Evolutionary conservation across 2,888 invertebrate genomes (phyloP).

Genomic region (Tiliacea aurago): DNA sequence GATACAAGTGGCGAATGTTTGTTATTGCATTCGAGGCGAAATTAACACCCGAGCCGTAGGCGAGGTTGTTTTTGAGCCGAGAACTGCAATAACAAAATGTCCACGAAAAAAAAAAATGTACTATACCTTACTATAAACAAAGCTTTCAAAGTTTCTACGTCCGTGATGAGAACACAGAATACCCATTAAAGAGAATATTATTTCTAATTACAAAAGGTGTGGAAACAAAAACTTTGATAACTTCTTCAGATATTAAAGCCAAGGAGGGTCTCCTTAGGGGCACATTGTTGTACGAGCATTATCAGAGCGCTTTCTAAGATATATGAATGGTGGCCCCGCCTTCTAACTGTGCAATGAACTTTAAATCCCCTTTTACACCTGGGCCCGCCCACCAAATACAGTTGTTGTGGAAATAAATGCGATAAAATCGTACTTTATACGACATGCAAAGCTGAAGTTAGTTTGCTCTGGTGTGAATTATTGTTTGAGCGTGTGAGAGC

Average conservation of each 20-base stretch:
- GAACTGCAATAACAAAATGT: too few relatives aligned
- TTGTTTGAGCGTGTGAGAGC: conserved; percentile 62
- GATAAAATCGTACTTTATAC: conserved; percentile 84
- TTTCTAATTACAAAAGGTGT: conserved; percentile 59
- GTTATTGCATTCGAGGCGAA: too few relatives aligned
- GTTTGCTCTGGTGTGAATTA: conserved; percentile 76
- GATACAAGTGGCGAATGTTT: too few relatives aligned
- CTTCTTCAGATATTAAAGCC: conserved; percentile 75
- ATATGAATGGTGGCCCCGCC: conserved; percentile 84
- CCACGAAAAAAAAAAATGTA: too few relatives aligned
- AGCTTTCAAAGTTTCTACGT: conserved; percentile 26
- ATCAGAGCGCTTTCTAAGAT: conserved; percentile 84
- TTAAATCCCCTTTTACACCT: conserved; percentile 88
- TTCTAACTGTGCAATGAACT: conserved; percentile 88
- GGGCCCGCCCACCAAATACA: conserved; percentile 86
- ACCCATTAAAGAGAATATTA: conserved; percentile 55
- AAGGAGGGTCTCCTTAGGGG: conserved; percentile 70
- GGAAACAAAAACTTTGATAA: conserved; percentile 56
- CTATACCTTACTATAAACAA: conserved; percentile 5
- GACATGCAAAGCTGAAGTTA: conserved; percentile 80
- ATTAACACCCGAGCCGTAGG: too few relatives aligned
- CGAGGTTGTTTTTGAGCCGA: too few relatives aligned
- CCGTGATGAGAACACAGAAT: conserved; percentile 44
- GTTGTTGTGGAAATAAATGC: conserved; percentile 83
- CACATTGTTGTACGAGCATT: conserved; percentile 79